These are phyloP conservation scores for Podarcis muralis DNA, from an alignment of 2,113 vertebrate genomes.

Conservation along the genomic window DNA sequence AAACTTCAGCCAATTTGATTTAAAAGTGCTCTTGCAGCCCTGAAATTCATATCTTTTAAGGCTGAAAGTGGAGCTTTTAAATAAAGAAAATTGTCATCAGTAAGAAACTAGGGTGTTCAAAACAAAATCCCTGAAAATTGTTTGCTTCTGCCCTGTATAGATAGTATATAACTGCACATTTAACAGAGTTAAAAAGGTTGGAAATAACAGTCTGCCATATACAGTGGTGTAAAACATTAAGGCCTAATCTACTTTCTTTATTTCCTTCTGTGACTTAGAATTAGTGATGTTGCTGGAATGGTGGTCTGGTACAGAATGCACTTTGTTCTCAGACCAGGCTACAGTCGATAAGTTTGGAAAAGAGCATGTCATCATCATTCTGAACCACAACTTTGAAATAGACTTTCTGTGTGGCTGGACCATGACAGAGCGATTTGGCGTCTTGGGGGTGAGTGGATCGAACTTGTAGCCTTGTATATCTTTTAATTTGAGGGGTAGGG, in stretches of 20 bases:
- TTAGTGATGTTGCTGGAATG: constrained; percentile 98
- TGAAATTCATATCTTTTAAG: neutral
- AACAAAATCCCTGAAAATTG: neutral
- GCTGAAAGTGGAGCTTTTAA: neutral
- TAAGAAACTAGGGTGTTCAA: neutral
- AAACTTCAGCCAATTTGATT: neutral
- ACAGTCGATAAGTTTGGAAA: constrained; percentile 89
- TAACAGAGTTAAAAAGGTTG: neutral
- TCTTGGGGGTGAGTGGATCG: constrained; percentile 86
- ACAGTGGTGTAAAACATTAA: neutral
- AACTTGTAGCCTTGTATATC: rapidly evolving
- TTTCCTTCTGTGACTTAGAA: constrained; percentile 73
- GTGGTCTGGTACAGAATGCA: constrained; percentile 98
- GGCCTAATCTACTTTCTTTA: constrained; percentile 20
- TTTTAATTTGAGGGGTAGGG: neutral
- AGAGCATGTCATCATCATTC: constrained; percentile 94
- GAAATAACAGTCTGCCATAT: neutral
- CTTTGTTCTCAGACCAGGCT: constrained; percentile 89
- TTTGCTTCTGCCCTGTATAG: neutral
- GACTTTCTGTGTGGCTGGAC: constrained; percentile 99
- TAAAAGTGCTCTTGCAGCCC: neutral
- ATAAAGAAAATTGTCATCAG: neutral
- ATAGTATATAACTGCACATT: neutral
- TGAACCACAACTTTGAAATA: constrained; percentile 98
- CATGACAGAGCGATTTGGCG: constrained; percentile 93